Evolutionary conservation across 35 echinoderm and acorn worm species (phyloP), one percentile per base, ranked within the genome.

Genomic region (Apostichopus parvimensis): DNA sequence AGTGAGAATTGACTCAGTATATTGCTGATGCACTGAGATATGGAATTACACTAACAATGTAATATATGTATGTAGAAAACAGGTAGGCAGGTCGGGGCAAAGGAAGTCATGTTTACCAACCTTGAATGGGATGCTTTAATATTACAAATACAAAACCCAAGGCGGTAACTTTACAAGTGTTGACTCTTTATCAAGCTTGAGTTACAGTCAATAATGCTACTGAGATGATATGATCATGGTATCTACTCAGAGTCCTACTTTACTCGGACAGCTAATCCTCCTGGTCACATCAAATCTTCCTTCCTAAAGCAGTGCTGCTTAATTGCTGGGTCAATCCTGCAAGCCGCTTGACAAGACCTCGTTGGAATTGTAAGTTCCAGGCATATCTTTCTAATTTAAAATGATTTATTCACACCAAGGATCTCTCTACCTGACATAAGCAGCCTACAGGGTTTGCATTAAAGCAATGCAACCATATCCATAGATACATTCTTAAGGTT

Each of bases 381-480:
- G 81, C 81, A 84, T 84, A 84, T 17, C 54, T 84, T 84, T 84
- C 81, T 58, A 84, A 84, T 84, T 84, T 61, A 84, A 58, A 84
- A 84, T 84, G 81, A 84, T 84, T 84, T 84, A 59, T 84, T 84
- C 81, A 53, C 81, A 75, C 71, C 15, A 22, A 20, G 71, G 18
- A 75, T 13, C 71, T 73, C 1, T 18, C 71, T 75, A 18, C 18
- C 20, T 75, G 71, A 14, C 17, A 7, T 75, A 22, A 75, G 21
- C 64, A n/a, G 71, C 71, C 71, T 22, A 75, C 71, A 22, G 71
- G 71, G 13, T 22, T n/a, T 75, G 71, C 14, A 7, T 75, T 75
- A 75, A 75, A 75, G 71, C 71, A 20, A 75, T 75, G 34, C 34
- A 45, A 45, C 34, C 34, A 45, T 45, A 45, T 0, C 34, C 34